A percentile compares a stretch with the other conserved stretches of the same genome.
These are phyloP conservation scores for Prorops nasuta DNA, from an alignment of 1,140 invertebrate species.

Conservation along the genomic window DNA sequence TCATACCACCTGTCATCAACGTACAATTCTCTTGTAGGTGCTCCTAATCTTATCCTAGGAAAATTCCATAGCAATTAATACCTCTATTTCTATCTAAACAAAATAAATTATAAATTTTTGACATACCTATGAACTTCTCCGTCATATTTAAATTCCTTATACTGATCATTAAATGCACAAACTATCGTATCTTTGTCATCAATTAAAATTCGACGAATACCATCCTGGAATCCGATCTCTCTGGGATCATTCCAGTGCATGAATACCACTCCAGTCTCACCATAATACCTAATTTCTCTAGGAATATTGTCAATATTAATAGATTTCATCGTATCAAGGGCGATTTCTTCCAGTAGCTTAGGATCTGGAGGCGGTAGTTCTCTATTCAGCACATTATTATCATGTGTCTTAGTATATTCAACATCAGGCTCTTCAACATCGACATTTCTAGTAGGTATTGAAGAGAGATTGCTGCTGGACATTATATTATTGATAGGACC, in stretches of 20 bases:
- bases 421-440: constrained; percentile 30
- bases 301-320: constrained; percentile 82
- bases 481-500: constrained; percentile 29
- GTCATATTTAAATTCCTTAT: constrained; percentile 69
- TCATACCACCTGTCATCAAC: constrained; percentile 85
- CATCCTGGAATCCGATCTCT: constrained; percentile 81
- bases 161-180: constrained; percentile 71
- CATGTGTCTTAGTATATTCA: constrained; percentile 17
- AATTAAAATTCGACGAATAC: constrained; percentile 64
- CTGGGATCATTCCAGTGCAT: constrained; percentile 80
- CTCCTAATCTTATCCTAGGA: constrained; percentile 79
- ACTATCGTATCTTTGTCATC: constrained; percentile 70
- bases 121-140: constrained; percentile 63
- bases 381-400: constrained; percentile 21
- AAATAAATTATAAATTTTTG: constrained; percentile 1
- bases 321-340: constrained; percentile 69
- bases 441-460: constrained; percentile 21
- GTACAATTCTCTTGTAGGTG: constrained; percentile 87
- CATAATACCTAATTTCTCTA: constrained; percentile 84
- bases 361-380: constrained; percentile 61
- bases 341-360: constrained; percentile 62
- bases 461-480: constrained; percentile 23
- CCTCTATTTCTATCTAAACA: background rate
- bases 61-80: constrained; percentile 35
- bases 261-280: constrained; percentile 79